Base-by-base conservation (phyloP, 1,140 invertebrate genomes). In the Uloborus diversus region DNA sequence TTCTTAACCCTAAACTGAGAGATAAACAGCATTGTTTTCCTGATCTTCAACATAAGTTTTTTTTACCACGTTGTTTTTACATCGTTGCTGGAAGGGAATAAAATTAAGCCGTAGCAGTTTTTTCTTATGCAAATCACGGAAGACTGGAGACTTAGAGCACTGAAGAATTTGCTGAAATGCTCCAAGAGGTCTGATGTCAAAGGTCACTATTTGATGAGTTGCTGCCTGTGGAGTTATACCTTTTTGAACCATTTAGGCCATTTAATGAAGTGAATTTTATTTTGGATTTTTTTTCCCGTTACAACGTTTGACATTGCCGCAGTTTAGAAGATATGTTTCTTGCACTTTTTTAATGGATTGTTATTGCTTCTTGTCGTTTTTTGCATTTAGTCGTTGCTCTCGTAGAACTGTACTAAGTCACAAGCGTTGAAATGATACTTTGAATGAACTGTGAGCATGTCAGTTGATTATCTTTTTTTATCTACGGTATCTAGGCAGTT, bases 121-220 rank as follows among this genome's bases (percentile, higher is more conserved):
- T 49, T 66, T 66, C 42, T 66, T 66, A 66, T 66, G 64, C 64
- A 66, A 66, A 66, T 66, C 64, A 66, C 42, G 64, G 27, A 27
- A 66, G 20, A 66, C n/a, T n/a, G 42, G 64, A 28, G 42, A 49
- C 25, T 49, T 66, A 27, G 64, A 11, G 42, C n/a, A 42, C n/a
- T n/a, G n/a, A 51, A 66, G 64, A n/a, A 66, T 49, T 25, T 42
- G 37, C 37, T 49, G 64, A 47, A 66, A 51, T 4, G 42, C 27
- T 49, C 64, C 42, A 49, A 30, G 1, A 28, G 27, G 64, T 4
- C n/a, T 23, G 61, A 23, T 42, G 9, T 37, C 33, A 37, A 23
- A 37, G 61, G 33, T 64, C 61, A 64, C 61, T 35, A 33, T 20
- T 23, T 64, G 61, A 64, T 64, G 61, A 64, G 61, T 37, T n/a